phyloP scores from a whole-genome alignment of 2,113 vertebrate genomes.

The Corythornis madagascariensis region DNA sequence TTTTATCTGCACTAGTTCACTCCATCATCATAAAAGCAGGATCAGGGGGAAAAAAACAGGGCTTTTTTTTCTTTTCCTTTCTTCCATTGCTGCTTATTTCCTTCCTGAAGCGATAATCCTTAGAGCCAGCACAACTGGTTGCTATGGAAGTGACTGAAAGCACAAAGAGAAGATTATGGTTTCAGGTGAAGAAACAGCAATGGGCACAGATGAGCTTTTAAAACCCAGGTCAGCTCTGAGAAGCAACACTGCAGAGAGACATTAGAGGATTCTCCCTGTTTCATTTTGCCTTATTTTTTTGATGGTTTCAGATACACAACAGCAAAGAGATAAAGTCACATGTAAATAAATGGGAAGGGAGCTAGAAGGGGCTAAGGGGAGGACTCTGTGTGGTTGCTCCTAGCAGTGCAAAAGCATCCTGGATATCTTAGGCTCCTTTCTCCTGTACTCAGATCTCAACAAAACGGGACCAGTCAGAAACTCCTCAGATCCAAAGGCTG shows the following conservation, averaged over 20 bases:
- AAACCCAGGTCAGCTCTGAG: not conserved
- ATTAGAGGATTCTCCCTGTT: not conserved
- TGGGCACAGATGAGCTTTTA: not conserved
- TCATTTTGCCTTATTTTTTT: not conserved
- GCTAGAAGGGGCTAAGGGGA: not conserved
- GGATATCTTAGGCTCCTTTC: not conserved
- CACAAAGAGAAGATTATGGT: constrained; percentile 51
- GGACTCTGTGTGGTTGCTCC: not conserved
- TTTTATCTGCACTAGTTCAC: not conserved
- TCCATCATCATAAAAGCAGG: not conserved
- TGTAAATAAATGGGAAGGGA: not conserved
- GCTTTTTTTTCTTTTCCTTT: not conserved
- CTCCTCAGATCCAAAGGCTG: rapidly evolving
- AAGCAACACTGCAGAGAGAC: not conserved
- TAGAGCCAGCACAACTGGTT: constrained; percentile 33
- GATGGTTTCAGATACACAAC: not conserved
- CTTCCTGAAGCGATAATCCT: constrained; percentile 45
- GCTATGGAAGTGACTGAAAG: constrained; percentile 56
- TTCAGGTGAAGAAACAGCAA: constrained; percentile 58
- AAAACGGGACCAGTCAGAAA: not conserved
- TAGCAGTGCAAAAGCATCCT: not conserved
- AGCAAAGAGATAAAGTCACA: not conserved
- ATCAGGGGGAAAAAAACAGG: not conserved
- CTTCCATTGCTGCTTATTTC: constrained; percentile 17
- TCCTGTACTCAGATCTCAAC: not conserved